A percentile compares a stretch with the other conserved stretches of the same genome.
Conservation (phyloP, 2,888 invertebrate species). For the Scaptomyza tumidula region DNA sequence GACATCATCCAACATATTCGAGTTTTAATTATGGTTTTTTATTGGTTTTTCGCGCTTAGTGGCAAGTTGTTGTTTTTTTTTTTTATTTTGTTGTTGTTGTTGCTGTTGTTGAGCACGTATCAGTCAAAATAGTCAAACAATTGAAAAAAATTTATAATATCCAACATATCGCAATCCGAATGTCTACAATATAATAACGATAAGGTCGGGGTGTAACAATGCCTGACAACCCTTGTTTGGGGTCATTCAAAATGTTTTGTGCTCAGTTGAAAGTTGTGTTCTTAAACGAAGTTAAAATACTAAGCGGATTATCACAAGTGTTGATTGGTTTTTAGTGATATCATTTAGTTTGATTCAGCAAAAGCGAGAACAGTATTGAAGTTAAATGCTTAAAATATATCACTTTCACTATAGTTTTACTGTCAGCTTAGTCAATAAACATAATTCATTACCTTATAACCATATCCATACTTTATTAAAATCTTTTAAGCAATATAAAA, state of each 20-base stretch:
- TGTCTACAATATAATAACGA: constrained; percentile 25
- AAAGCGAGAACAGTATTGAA: constrained; percentile 12
- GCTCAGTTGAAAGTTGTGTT: constrained; percentile 21
- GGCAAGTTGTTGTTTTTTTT: constrained; percentile 47
- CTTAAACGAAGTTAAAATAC: constrained; percentile 19
- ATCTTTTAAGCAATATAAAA: neutral
- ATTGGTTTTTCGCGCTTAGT: constrained; percentile 70
- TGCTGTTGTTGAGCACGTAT: neutral
- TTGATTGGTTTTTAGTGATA: constrained; percentile 38
- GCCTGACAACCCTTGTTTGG: constrained; percentile 61
- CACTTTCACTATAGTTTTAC: constrained; percentile 26
- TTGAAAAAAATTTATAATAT: constrained; percentile 72
- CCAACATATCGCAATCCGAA: constrained; percentile 43
- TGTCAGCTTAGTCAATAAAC: constrained; percentile 7
- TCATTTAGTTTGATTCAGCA: constrained; percentile 16
- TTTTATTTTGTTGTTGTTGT: constrained; percentile 22
- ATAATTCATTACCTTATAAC: neutral
- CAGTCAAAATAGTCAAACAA: constrained; percentile 66
- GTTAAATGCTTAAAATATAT: constrained; percentile 15
- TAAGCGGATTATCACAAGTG: constrained; percentile 63
- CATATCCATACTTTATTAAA: neutral
- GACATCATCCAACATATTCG: constrained; percentile 73
- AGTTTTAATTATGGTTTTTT: constrained; percentile 82
- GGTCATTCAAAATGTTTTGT: constrained; percentile 40
- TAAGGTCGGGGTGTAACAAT: constrained; percentile 24